Base-by-base conservation (phyloP, 2,888 invertebrate species). In the Lithosia quadra region DNA sequence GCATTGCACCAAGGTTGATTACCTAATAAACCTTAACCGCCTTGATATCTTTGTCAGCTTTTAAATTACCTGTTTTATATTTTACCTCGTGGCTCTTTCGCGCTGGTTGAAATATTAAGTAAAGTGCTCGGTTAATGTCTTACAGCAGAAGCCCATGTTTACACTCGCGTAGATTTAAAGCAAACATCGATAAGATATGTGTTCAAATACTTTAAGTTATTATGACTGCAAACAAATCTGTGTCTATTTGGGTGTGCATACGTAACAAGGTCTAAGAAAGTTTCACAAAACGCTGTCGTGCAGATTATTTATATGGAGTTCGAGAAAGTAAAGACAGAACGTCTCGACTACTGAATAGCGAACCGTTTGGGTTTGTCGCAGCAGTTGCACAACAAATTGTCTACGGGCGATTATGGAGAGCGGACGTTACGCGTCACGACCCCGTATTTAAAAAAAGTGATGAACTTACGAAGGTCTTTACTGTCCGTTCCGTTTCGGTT, bases 321-420 rank as follows among this genome's bases (percentile, higher is more conserved):
- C 85, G 91, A 91, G 93, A 94, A 94, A 94, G 93, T 93, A 90
- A 92, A 91, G 85, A 84, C 85, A 78, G 80, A 84, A 82, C 77
- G 82, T 81, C n/a, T n/a, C 84, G 86, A 86, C 85, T 78, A 84
- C 80, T 86, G 92, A 92, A 93, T 93, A 93, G 87, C 85, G 90
- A 92, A 86, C 85, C 84, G 77, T 79, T 73, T 78, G 78, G 77
- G 83, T 84, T 83, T 77, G 88, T 87, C 86, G 86, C 85, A 76
- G 80, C 82, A 78, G 86, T 93, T 93, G 90, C 91, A 90, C 89
- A 94, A 94, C 89, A 83, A 85, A 85, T 85, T 84, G 85, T 84
- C 87, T 85, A 84, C 84, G 81, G 84, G 81, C 85, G 87, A 89
- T 88, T 90, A 89, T 87, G 87, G 81, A 86, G 84, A 86, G 84